These are phyloP conservation scores for Drosophila atripex DNA, from an alignment of 2,888 invertebrate genomes.

Conservation along the genomic window DNA sequence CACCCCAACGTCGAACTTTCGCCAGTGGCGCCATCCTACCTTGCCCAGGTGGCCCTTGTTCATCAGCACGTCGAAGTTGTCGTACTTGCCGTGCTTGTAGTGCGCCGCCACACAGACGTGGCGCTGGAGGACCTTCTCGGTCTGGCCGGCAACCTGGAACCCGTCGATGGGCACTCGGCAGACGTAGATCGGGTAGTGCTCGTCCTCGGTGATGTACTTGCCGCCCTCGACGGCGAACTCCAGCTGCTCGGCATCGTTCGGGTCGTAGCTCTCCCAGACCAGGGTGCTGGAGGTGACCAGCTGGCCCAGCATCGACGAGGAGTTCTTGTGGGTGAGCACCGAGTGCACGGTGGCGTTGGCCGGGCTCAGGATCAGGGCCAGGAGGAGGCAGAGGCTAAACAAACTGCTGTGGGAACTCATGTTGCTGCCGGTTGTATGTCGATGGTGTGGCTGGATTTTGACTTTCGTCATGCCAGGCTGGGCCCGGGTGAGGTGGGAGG, in stretches of 20 bases:
- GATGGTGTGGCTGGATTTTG: conserved; percentile 23
- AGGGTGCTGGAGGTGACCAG: conserved; percentile 92
- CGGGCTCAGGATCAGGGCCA: conserved; percentile 44
- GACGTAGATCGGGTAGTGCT: conserved; percentile 87
- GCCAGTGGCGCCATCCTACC: conserved; percentile 91
- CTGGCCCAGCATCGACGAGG: conserved; percentile 85
- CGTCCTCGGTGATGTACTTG: conserved; percentile 82
- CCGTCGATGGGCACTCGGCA: conserved; percentile 90
- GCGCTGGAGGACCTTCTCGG: conserved; percentile 84
- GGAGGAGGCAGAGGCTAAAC: conserved; percentile 16
- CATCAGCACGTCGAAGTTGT: conserved; percentile 89
- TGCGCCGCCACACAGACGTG: conserved; percentile 88
- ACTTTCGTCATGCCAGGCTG: conserved; percentile 44
- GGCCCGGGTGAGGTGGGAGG: conserved; percentile 37
- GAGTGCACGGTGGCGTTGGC: conserved; percentile 71
- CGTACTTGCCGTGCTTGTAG: conserved; percentile 86
- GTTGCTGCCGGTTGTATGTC: conserved; percentile 46
- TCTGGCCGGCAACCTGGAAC: conserved; percentile 88
- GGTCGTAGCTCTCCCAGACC: conserved; percentile 87
- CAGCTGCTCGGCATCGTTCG: conserved; percentile 84
- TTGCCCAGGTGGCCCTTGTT: conserved; percentile 91
- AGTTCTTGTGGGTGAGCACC: conserved; percentile 79
- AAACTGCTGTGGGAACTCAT: conserved; percentile 16
- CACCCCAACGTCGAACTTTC: conserved; percentile 86
- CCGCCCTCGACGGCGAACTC: conserved; percentile 89